Evolutionary conservation across 2,113 vertebrate species (phyloP).

Genomic region (Brienomyrus brachyistius): DNA sequence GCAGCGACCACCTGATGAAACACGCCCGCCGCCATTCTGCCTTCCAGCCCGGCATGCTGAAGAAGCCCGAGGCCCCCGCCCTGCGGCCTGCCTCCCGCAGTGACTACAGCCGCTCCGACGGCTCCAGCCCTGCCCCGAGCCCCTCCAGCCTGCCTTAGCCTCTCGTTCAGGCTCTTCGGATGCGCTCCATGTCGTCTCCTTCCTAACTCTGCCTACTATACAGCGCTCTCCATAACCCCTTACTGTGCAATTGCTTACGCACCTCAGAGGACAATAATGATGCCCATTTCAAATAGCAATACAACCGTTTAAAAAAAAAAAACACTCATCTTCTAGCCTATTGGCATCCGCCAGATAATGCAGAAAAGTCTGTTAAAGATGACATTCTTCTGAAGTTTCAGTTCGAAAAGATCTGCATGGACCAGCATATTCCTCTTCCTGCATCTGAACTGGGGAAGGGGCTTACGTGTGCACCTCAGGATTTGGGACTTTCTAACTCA

Average conservation of each 20-base stretch:
- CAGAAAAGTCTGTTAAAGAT: conserved; percentile 1
- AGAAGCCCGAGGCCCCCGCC: conserved; percentile 62
- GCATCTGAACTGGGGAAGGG: neutral
- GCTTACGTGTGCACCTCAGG: conserved; percentile 55
- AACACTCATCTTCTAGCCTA: conserved; percentile 51
- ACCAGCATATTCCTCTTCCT: neutral
- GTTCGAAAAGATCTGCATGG: neutral
- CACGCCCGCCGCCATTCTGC: conserved; percentile 86
- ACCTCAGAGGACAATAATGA: conserved; percentile 42
- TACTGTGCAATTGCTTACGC: conserved; percentile 64
- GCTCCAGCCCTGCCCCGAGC: conserved; percentile 85
- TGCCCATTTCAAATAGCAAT: conserved; percentile 61
- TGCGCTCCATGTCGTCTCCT: conserved; percentile 5
- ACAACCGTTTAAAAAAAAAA: conserved; percentile 44
- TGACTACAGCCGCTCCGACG: conserved; percentile 92
- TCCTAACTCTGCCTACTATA: conserved; percentile 62
- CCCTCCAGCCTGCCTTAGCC: conserved; percentile 88
- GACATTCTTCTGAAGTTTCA: neutral
- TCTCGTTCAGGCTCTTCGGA: neutral
- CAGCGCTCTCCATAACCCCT: conserved; percentile 69
- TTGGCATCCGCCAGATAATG: conserved; percentile 50
- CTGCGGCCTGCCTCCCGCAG: conserved; percentile 79
- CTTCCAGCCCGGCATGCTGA: conserved; percentile 90
- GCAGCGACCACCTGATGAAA: conserved; percentile 94
- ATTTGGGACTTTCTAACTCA: conserved; percentile 50